A percentile compares a stretch with the other conserved stretches of the same genome.
Evolutionary conservation across 2,888 invertebrate species (phyloP).

Genomic region (Polydesmus complanatus): DNA sequence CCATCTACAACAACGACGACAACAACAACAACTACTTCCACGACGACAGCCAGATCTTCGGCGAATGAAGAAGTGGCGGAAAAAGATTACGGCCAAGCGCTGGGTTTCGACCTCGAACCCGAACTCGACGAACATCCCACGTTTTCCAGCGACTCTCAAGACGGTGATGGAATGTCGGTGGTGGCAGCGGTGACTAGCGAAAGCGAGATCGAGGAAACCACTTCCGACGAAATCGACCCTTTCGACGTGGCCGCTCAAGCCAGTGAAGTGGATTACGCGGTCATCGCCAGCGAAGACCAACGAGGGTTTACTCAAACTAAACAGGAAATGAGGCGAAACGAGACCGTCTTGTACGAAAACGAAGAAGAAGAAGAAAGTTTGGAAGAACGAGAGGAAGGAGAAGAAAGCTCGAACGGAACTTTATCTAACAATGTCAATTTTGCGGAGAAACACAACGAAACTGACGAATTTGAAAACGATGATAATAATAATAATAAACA

Average conservation of each 20-base stretch:
- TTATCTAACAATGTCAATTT: too few relatives aligned
- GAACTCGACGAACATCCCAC: background rate
- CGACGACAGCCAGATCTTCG: background rate
- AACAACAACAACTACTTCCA: background rate
- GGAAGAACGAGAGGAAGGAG: background rate
- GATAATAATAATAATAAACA: background rate
- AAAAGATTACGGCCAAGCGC: conserved; percentile 6
- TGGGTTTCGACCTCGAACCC: background rate
- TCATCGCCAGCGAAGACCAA: background rate
- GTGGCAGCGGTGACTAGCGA: background rate
- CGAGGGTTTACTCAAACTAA: background rate
- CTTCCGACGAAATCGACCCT: conserved; percentile 5
- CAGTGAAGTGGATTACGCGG: conserved; percentile 11
- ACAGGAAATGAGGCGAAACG: background rate
- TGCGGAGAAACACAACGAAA: background rate
- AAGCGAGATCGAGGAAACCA: background rate
- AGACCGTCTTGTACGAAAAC: background rate
- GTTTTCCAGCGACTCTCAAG: background rate
- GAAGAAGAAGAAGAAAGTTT: background rate
- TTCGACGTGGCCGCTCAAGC: conserved; percentile 9
- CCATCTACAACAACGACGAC: background rate
- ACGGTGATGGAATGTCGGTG: background rate
- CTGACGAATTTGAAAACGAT: background rate
- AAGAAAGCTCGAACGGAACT: background rate
- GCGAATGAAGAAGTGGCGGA: conserved; percentile 8